Percentiles rank a stretch among this genome's conserved stretches.
Evolutionary conservation across 37 sponge, comb jelly and placozoan genomes (phyloP).

Genomic region (Bolinopsis microptera): DNA sequence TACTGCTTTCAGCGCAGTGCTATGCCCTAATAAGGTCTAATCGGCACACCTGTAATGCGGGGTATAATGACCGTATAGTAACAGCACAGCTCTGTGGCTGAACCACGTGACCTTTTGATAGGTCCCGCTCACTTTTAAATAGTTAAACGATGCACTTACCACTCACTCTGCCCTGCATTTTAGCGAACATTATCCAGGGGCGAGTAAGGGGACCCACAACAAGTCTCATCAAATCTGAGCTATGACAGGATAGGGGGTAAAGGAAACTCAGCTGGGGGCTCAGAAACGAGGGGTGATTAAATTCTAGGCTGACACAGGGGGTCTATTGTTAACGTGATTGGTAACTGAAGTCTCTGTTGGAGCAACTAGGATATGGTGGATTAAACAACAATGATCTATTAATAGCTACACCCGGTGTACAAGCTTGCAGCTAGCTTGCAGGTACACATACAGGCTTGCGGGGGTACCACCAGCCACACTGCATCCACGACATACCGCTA

Average conservation of each 20-base stretch:
- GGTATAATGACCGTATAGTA: not conserved
- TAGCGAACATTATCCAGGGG: not conserved
- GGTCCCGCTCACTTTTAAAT: not conserved
- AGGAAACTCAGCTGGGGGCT: not conserved
- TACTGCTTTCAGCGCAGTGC: not conserved
- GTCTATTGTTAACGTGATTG: not conserved
- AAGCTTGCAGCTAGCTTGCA: not conserved
- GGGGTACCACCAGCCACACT: not conserved
- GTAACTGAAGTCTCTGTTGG: not conserved
- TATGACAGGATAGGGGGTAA: not conserved
- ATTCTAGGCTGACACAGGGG: not conserved
- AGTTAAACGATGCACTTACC: not conserved
- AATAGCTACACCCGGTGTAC: not conserved
- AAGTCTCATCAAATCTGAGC: not conserved
- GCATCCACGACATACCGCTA: not conserved
- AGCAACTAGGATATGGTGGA: not conserved
- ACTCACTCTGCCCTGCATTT: not conserved
- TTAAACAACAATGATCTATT: not conserved
- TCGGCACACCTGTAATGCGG: not conserved
- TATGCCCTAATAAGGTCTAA: not conserved
- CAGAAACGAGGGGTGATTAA: not conserved
- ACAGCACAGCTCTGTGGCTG: not conserved
- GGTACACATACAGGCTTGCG: not conserved
- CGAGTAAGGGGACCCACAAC: not conserved
- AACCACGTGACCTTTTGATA: not conserved